Evolutionary conservation across 2,113 vertebrate genomes (phyloP), one percentile per base, ranked within the genome.

Genomic region (Aegithalos caudatus): DNA sequence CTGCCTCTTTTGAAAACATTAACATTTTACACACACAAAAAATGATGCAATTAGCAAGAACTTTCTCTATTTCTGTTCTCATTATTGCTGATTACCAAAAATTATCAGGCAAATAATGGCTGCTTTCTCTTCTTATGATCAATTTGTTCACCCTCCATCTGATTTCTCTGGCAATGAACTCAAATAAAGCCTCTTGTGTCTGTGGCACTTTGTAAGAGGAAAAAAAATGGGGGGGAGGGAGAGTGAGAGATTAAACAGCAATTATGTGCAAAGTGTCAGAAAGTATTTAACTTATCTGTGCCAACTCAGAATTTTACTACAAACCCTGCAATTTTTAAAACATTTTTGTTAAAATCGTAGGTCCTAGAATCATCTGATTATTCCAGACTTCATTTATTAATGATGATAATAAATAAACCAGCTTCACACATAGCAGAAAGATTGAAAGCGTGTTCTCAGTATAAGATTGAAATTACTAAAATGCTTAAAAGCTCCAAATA

Each of bases 41-140:
- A 89, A 82, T 61, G 50, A 79, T 76, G 79, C 42, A 89, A 96
- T 97, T 96, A 96, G 57, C 60, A 85, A 90, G 58, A 92, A 92
- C 66, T 94, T 96, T 91, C 83, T 90, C 92, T 93, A 86, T 96
- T 96, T 95, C 88, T 95, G 65, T 73, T 94, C 94, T 94, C 94
- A 91, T 97, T 94, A 96, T 91, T 85, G 86, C 78, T 96, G 96
- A 97, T 96, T 96, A 92, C 86, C 82, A 95, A 91, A 97, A 95
- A 97, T 95, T 88, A 94, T 92, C 80, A 88, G 45, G 86, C 83
- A 94, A 96, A 97, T 92, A 95, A 91, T 87, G 60, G 50, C 66
- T 93, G 87, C 71, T 92, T 95, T 91, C 88, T 91, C 50, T 86
- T 81, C 82, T 73, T 89, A 44, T 82, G 95, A 96, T 93, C 96